phyloP scores from a whole-genome alignment of 2,888 invertebrate species.

The Acrobasis repandana region DNA sequence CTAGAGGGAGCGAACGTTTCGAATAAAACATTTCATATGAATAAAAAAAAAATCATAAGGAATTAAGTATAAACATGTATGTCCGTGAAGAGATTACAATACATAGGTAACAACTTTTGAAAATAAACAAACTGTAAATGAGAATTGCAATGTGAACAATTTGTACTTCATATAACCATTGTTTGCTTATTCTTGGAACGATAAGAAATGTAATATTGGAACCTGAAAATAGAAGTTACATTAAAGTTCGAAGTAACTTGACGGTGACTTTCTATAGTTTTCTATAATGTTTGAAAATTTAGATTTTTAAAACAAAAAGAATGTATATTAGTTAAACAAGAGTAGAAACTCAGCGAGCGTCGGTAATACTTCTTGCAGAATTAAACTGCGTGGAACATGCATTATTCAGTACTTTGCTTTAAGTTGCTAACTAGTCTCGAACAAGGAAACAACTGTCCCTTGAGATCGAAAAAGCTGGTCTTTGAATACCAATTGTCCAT shows the following conservation, averaged over 20 bases:
- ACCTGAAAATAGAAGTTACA: too few relatives aligned
- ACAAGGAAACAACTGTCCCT: conserved; percentile 20
- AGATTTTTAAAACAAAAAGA: background rate
- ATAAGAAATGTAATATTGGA: too few relatives aligned
- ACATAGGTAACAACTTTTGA: too few relatives aligned
- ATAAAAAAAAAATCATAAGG: background rate
- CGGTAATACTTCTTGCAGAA: conserved; percentile 2
- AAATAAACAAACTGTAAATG: too few relatives aligned
- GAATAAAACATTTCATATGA: background rate
- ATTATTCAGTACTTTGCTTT: conserved; percentile 18
- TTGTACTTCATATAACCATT: too few relatives aligned
- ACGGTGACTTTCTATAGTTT: too few relatives aligned
- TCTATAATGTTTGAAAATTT: too few relatives aligned
- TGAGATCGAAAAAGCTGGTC: conserved; percentile 17
- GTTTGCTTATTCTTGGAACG: too few relatives aligned
- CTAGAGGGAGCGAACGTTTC: background rate
- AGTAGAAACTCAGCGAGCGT: background rate
- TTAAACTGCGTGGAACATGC: conserved; percentile 9
- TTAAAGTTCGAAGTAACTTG: too few relatives aligned
- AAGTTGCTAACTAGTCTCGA: conserved; percentile 20
- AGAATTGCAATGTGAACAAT: too few relatives aligned
- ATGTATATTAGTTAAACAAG: background rate
- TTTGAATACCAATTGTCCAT: conserved; percentile 20
- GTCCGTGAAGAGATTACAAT: too few relatives aligned
- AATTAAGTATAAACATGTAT: too few relatives aligned